Base-by-base conservation (phyloP, 2,797 vertebrate species). In the Furcifer pardalis region DNA sequence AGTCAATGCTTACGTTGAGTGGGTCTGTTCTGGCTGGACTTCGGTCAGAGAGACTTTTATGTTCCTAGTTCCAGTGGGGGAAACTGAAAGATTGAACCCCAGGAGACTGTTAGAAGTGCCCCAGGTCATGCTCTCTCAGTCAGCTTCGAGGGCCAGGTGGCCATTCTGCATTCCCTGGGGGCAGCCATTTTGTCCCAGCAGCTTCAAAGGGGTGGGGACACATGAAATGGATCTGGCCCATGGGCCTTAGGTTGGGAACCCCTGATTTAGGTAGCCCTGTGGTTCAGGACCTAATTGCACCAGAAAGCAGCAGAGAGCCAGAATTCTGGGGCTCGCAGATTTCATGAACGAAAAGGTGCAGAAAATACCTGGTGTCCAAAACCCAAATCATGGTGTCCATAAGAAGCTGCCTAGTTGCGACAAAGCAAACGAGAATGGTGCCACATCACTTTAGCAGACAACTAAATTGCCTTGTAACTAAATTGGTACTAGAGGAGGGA, bases 391-490 rank as follows among this genome's bases (percentile, higher is more conserved):
- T 23, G 27, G 15, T 35, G 25, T 71, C 10, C 12, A 23, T 27
- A 71, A 49, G 32, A 68, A 6, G 63, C 37, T 59, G 21, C 82
- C n/a, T 23, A 37, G 23, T 49, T 69, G 19, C 30, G 13, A 3
- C 30, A 84, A 35, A 9, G 59, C 44, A 40, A 72, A 84, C 6
- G 37, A 60, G 44, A 44, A 5, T 17, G 30, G 37, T 15, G 19
- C 30, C 44, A 4, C 46, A 37, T 12, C 27, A 49, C 25, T 79
- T 52, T 73, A 73, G 17, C 66, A 65, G 59, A 42, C 44, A 10
- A n/a, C 52, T 79, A 84, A 79, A 84, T 79, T 63, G 25, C 23
- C 42, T 19, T 23, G n/a, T 63, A 60, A 32, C 65, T 59, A 46
- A 60, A 76, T 37, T 75, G 46, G 8, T 35, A 13, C 21, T 32